A percentile compares a stretch with the other conserved stretches of the same genome.
phyloP scores from a whole-genome alignment of 2,888 invertebrate genomes.

The Tolmerus cingulatus region DNA sequence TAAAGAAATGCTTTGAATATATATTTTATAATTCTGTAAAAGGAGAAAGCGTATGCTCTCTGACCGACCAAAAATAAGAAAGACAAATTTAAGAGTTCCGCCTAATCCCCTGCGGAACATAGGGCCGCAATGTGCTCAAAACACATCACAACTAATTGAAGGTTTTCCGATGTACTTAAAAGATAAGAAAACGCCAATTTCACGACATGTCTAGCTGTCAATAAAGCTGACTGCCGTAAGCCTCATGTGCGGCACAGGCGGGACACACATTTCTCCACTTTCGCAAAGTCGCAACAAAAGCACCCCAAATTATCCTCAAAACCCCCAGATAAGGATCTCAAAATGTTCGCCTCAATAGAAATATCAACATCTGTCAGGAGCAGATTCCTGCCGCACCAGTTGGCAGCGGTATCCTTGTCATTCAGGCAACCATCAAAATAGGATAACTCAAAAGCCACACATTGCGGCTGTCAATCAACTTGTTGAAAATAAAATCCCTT shows the following conservation, averaged over 20 bases:
- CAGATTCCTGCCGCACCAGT: slow-evolving; percentile 37
- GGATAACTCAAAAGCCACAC: slow-evolving; percentile 46
- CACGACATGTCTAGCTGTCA: slow-evolving; percentile 25
- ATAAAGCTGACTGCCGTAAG: slow-evolving; percentile 4
- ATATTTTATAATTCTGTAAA: no score
- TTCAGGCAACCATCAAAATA: slow-evolving; percentile 43
- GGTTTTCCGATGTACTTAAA: slow-evolving; percentile 20
- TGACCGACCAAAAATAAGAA: no score
- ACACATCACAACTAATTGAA: slow-evolving; percentile 14
- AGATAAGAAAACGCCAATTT: slow-evolving; percentile 35
- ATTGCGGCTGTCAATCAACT: slow-evolving; percentile 46
- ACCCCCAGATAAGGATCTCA: slow-evolving; percentile 41
- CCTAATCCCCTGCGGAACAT: background rate
- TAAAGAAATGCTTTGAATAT: no score
- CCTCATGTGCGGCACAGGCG: background rate
- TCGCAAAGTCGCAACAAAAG: slow-evolving; percentile 36
- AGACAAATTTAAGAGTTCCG: background rate
- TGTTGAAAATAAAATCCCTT: slow-evolving; percentile 44
- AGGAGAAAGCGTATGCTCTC: no score
- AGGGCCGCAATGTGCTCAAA: background rate
- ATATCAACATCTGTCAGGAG: slow-evolving; percentile 44
- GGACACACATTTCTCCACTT: slow-evolving; percentile 25
- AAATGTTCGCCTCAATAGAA: slow-evolving; percentile 43
- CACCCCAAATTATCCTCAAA: slow-evolving; percentile 38
- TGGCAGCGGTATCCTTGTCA: slow-evolving; percentile 36